Evolutionary conservation across 2,113 vertebrate genomes (phyloP).

Genomic region (Donacobius atricapilla): DNA sequence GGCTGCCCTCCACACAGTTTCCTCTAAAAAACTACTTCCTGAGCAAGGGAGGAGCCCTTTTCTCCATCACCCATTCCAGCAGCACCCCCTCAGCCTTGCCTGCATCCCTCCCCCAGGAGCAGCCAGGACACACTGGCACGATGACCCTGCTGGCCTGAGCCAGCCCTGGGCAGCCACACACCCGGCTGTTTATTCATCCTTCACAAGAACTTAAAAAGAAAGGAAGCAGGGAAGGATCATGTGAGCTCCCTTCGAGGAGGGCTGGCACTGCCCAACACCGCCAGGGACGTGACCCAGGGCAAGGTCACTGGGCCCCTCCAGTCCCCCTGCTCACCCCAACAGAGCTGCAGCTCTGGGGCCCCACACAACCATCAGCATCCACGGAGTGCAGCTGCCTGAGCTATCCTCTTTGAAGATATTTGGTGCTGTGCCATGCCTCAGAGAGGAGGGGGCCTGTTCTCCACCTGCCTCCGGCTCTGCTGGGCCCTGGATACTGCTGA

Average conservation of each 20-base stretch:
- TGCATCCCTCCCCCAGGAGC: not conserved
- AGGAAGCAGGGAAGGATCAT: not conserved
- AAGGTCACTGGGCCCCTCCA: not conserved
- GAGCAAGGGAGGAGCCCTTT: not conserved
- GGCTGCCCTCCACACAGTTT: rapidly evolving
- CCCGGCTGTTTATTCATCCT: not conserved
- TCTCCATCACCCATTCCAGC: not conserved
- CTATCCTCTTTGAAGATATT: not conserved
- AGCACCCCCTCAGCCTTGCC: not conserved
- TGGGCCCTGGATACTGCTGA: not conserved
- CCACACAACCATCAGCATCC: rapidly evolving
- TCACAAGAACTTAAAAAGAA: not conserved
- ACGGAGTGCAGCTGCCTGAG: not conserved
- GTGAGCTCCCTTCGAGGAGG: not conserved
- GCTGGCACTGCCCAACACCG: not conserved
- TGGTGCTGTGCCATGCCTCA: not conserved
- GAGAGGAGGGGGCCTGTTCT: not conserved
- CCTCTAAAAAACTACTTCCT: not conserved
- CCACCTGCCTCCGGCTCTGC: rapidly evolving
- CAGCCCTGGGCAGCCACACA: not conserved
- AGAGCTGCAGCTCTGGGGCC: not conserved
- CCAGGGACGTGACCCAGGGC: not conserved
- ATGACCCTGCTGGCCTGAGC: not conserved
- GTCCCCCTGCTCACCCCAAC: not conserved
- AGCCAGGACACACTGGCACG: not conserved